These are phyloP conservation scores for Spheniscus humboldti DNA, from an alignment of 2,797 vertebrate species.

Conservation along the genomic window DNA sequence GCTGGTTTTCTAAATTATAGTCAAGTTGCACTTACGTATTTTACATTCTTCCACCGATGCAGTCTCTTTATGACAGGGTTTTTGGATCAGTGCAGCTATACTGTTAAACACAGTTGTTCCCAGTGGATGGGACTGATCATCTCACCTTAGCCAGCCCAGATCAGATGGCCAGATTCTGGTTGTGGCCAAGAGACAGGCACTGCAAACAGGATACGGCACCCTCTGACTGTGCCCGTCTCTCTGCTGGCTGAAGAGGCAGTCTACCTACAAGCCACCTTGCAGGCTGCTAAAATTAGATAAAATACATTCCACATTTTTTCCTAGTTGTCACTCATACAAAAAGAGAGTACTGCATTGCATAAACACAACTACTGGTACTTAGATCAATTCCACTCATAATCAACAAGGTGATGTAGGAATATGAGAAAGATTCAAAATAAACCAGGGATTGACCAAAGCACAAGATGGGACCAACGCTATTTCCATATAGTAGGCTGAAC, in stretches of 20 bases:
- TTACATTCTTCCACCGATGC: not conserved
- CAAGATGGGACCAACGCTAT: not conserved
- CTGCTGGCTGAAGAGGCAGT: not conserved
- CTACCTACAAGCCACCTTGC: not conserved
- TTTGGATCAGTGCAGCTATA: not conserved
- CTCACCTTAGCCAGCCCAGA: not conserved
- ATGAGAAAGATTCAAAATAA: not conserved
- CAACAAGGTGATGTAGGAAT: not conserved
- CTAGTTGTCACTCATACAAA: not conserved
- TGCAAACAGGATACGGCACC: rapidly evolving
- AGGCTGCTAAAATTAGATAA: not conserved
- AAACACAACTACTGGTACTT: not conserved
- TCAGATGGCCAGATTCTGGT: not conserved
- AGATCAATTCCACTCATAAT: not conserved
- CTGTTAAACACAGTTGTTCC: not conserved
- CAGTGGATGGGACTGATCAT: not conserved
- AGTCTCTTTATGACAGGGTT: not conserved
- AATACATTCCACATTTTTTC: not conserved
- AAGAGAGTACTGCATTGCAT: not conserved
- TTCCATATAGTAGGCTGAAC: not conserved
- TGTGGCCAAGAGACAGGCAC: not conserved
- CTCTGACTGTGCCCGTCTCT: rapidly evolving
- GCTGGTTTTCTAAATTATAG: not conserved
- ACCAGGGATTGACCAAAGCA: not conserved
- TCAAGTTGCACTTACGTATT: not conserved